Percentiles rank a stretch among this genome's conserved stretches.
phyloP scores from a whole-genome alignment of 2,888 invertebrate species.

The Noctua comes region DNA sequence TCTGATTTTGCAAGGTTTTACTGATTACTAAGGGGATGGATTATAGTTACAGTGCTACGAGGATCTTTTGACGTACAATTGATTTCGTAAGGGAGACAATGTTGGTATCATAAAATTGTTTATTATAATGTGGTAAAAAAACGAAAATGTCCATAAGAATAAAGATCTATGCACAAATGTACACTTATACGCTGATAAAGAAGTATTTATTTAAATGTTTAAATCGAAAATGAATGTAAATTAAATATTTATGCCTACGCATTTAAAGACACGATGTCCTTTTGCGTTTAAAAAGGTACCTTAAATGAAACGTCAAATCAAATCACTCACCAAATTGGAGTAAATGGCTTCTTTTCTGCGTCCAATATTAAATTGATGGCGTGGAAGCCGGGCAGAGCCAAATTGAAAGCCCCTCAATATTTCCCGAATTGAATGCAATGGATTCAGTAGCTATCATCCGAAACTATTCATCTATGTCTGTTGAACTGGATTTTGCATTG shows the following conservation, averaged over 20 bases:
- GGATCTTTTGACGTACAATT: too few species aligned
- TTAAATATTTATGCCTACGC: neutral
- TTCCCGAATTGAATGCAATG: constrained; percentile 39
- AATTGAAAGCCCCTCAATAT: constrained; percentile 44
- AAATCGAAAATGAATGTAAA: neutral
- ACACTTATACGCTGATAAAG: too few species aligned
- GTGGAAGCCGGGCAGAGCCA: constrained; percentile 15
- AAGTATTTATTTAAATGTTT: too few species aligned
- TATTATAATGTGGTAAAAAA: too few species aligned
- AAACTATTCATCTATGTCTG: constrained; percentile 50
- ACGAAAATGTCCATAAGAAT: too few species aligned
- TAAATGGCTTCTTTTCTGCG: constrained; percentile 58
- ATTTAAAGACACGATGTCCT: neutral
- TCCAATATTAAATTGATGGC: constrained; percentile 55
- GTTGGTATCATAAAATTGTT: too few species aligned
- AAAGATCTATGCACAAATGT: too few species aligned
- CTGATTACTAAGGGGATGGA: too few species aligned
- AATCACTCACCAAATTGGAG: constrained; percentile 58
- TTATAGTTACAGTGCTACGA: too few species aligned
- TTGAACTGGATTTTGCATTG: constrained; percentile 32
- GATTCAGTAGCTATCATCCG: constrained; percentile 31
- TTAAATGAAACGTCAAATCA: constrained; percentile 42
- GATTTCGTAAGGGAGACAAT: too few species aligned
- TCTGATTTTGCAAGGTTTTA: neutral
- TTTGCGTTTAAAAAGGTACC: constrained; percentile 18